These are phyloP conservation scores for Pherbina coryleti DNA, from an alignment of 2,888 invertebrate genomes.

Conservation along the genomic window DNA sequence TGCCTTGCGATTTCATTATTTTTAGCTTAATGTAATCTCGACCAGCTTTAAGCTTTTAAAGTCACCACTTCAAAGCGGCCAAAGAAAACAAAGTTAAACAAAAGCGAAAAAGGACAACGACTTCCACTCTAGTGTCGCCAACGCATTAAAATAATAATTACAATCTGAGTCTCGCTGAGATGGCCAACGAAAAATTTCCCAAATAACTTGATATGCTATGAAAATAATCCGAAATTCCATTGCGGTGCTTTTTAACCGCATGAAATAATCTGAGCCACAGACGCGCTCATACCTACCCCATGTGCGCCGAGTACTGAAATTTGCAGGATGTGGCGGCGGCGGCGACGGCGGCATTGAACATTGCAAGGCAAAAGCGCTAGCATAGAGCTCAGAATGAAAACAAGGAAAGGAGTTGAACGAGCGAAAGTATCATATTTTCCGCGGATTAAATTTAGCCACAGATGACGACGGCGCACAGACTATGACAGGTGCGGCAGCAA, in stretches of 20 bases:
- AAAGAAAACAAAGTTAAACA: no score
- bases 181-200: not conserved
- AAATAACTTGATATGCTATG: constrained; percentile 38
- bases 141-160: constrained; percentile 32
- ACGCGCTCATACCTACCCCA: constrained; percentile 45
- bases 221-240: constrained; percentile 21
- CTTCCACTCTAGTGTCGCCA: not conserved
- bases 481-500: not conserved
- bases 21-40: no score
- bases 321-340: not conserved
- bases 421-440: constrained; percentile 17
- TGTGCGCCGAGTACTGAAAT: no score
- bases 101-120: not conserved
- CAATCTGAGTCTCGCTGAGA: not conserved
- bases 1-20: no score
- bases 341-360: not conserved
- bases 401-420: not conserved
- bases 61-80: no score
- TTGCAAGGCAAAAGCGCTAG: no score
- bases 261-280: constrained; percentile 61
- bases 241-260: constrained; percentile 57
- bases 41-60: no score
- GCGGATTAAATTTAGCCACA: constrained; percentile 60
- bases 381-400: no score
- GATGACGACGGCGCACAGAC: not conserved